phyloP scores from a whole-genome alignment of 1,140 invertebrate species.

The Sinella curviseta region DNA sequence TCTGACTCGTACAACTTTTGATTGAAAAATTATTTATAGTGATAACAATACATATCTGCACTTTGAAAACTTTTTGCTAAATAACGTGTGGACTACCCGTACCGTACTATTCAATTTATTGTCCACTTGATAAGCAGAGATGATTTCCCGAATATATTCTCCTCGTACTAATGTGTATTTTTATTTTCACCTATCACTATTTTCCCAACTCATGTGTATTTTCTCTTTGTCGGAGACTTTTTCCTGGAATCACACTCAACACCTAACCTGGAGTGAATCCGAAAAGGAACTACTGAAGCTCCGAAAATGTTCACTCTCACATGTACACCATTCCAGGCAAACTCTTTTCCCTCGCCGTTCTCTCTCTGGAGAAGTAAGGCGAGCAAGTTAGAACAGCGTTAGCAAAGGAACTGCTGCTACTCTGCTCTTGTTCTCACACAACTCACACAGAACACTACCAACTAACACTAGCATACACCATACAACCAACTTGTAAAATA shows the following conservation, averaged over 20 bases:
- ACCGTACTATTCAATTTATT: background rate
- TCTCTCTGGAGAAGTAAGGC: background rate
- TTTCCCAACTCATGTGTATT: background rate
- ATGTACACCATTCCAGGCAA: conserved; percentile 4
- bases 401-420: background rate
- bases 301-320: conserved; percentile 17
- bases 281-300: conserved; percentile 21
- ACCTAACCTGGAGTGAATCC: conserved; percentile 13
- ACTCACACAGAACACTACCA: background rate
- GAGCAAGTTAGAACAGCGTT: background rate
- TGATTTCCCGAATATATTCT: too few relatives aligned
- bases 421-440: background rate
- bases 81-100: too few relatives aligned
- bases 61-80: too few relatives aligned
- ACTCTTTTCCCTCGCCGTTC: conserved; percentile 1
- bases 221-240: background rate
- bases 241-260: background rate
- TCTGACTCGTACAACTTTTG: too few relatives aligned
- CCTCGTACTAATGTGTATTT: background rate
- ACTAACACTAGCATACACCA: background rate
- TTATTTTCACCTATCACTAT: background rate
- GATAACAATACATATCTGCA: background rate
- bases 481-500: background rate
- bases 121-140: too few relatives aligned
- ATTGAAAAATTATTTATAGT: background rate